Conservation (phyloP, 1,140 invertebrate genomes). For the Hylaeus anthracinus region DNA sequence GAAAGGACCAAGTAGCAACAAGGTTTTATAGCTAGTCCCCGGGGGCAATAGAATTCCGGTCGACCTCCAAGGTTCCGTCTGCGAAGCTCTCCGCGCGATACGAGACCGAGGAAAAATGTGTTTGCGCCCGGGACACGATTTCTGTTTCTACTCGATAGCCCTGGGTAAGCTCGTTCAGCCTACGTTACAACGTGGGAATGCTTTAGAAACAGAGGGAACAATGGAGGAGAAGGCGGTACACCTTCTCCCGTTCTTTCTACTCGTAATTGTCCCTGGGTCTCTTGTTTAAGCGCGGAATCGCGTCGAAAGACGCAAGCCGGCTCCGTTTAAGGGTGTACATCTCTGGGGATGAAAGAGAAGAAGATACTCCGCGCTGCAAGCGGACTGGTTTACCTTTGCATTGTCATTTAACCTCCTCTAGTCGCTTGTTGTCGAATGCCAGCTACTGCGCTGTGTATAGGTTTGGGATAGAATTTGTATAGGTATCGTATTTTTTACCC, state of each 20-base stretch:
- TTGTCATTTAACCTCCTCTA: background rate
- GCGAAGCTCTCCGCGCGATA: slow-evolving; percentile 14
- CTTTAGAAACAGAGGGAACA: background rate
- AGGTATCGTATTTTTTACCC: too few relatives aligned
- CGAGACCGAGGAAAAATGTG: slow-evolving; percentile 44
- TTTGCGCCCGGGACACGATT: slow-evolving; percentile 30
- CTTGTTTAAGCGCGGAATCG: background rate
- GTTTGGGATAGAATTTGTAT: too few relatives aligned
- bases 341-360: background rate
- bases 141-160: slow-evolving; percentile 36
- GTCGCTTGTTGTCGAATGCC: too few relatives aligned
- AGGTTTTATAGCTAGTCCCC: slow-evolving; percentile 51
- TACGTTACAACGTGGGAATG: slow-evolving; percentile 12
- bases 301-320: slow-evolving; percentile 5
- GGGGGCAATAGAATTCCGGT: slow-evolving; percentile 48
- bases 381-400: too few relatives aligned
- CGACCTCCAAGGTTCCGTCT: slow-evolving; percentile 34
- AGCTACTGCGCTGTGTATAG: too few relatives aligned
- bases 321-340: background rate
- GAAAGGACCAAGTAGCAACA: slow-evolving; percentile 39
- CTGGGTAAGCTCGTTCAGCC: background rate
- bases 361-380: too few relatives aligned
- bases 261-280: background rate
- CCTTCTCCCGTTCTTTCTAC: background rate
- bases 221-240: background rate